Evolutionary conservation across 2,888 invertebrate genomes (phyloP), one percentile per base, ranked within the genome.

Genomic region (Ethmia dodecea): DNA sequence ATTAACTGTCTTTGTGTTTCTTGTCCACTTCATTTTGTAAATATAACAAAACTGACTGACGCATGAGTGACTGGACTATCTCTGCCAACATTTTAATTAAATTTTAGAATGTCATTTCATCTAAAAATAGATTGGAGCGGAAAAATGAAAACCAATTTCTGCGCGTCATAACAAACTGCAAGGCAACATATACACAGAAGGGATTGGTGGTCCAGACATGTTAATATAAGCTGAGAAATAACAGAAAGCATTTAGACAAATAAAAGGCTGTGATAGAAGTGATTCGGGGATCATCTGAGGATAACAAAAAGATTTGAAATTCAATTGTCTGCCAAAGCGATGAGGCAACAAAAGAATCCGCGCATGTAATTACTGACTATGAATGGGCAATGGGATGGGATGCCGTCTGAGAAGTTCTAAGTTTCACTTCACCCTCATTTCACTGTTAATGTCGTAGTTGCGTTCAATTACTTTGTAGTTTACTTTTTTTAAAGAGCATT

Each of bases 391-490:
- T 45, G 42, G 52, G 68, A 67, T 66, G 57, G 50, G 60, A 65
- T 60, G 62, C 60, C 48, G 77, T 78, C 76, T 77, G 76, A 63
- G 69, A 76, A 77, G 60, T 80, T 77, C 52, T 43, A 40, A 42
- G 43, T 56, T 56, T 58, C 46, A 48, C 55, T 45, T 43, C 42
- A n/a, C n/a, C n/a, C n/a, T n/a, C 49, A 53, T 46, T 49, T 50
- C 43, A 46, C 38, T 43, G 50, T 49, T 53, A 55, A 55, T 51
- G 49, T 43, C 35, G 39, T 50, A 49, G 46, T n/a, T n/a, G n/a
- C n/a, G n/a, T n/a, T n/a, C n/a, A n/a, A n/a, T n/a, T n/a, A n/a
- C n/a, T n/a, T n/a, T n/a, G n/a, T n/a, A n/a, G n/a, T n/a, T n/a
- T n/a, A n/a, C n/a, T n/a, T n/a, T n/a, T n/a, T n/a, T n/a, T n/a